Base-by-base conservation (phyloP, 2,797 vertebrate species). In the Geotrypetes seraphini region DNA sequence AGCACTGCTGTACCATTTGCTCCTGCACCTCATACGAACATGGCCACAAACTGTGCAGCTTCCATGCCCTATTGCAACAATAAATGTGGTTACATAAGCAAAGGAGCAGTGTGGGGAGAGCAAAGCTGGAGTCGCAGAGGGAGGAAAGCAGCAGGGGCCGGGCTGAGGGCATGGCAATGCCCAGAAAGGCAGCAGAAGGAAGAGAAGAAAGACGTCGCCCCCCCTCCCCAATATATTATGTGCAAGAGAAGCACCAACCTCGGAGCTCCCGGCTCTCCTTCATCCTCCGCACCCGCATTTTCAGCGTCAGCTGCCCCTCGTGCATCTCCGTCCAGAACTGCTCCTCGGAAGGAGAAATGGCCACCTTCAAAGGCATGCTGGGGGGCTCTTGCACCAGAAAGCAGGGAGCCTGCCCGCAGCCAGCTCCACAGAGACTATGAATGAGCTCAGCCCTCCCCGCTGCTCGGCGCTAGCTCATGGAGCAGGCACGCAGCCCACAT, bases 401-500 rank as follows among this genome's bases (percentile, higher is more conserved):
- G 64, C 60, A 50, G 31, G 19, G 31, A 27, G 42, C 33, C 51
- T 59, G 71, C 74, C n/a, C n/a, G n/a, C n/a, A n/a, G 54, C 43
- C 53, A 44, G 60, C 63, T 59, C n/a, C 63, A 59, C 56, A 53
- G 57, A 57, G 60, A n/a, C 60, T 53, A 59, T 69, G 73, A 82
- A 75, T 85, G 78, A 84, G 81, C 81, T 91, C 88, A 90, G 78
- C 83, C 75, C 44, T 68, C 63, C 62, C 66, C 43, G 42, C 68
- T 51, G 59, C 48, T 58, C 70, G 50, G 43, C 73, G 79, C 73
- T 85, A 84, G 83, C 84, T 90, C 83, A 90, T 78, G 87, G 81
- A 78, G 83, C 76, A 88, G 85, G 88, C 88, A 90, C 84, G 89
- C 79, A 84, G 79, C 83, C n/a, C 83, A 68, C 88, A 91, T 90